Evolutionary conservation across 1,140 invertebrate genomes (phyloP).

Genomic region (Helicoverpa armigera): DNA sequence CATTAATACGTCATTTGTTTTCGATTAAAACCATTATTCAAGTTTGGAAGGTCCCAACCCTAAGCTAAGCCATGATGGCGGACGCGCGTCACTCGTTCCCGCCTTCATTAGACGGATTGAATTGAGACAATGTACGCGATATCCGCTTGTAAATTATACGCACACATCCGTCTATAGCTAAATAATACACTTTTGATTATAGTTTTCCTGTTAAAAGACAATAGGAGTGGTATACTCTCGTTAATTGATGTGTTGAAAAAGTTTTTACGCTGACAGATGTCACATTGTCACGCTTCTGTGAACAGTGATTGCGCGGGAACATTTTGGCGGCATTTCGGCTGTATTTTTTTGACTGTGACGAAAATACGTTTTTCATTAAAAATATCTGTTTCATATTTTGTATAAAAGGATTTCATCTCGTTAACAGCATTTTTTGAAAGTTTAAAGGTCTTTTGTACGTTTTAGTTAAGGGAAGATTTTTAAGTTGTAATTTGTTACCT

Average conservation of each 20-base stretch:
- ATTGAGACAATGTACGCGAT: conserved; percentile 63
- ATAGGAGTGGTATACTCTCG: conserved; percentile 16
- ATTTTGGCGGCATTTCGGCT: neutral
- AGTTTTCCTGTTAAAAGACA: conserved; percentile 43
- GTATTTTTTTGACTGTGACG: conserved; percentile 1
- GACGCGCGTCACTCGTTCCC: conserved; percentile 61
- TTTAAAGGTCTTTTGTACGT: too few relatives aligned
- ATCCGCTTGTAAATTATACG: conserved; percentile 58
- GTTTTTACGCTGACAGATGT: conserved; percentile 23
- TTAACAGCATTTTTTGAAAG: too few relatives aligned
- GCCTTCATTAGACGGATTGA: conserved; percentile 66
- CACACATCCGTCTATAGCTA: conserved; percentile 47
- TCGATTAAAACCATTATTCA: neutral
- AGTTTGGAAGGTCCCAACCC: conserved; percentile 50
- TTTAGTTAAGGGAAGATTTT: too few relatives aligned
- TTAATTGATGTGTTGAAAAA: conserved; percentile 31
- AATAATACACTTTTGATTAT: conserved; percentile 50
- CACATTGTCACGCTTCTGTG: conserved; percentile 25
- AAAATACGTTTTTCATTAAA: neutral
- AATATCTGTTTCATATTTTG: neutral
- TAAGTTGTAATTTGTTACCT: too few relatives aligned
- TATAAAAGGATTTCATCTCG: too few relatives aligned
- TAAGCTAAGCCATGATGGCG: conserved; percentile 55
- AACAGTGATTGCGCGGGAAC: conserved; percentile 24
- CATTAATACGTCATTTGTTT: neutral